A percentile compares a stretch with the other conserved stretches of the same genome.
Conservation (phyloP, 2,797 vertebrate genomes). For the Gallinago solitaria region DNA sequence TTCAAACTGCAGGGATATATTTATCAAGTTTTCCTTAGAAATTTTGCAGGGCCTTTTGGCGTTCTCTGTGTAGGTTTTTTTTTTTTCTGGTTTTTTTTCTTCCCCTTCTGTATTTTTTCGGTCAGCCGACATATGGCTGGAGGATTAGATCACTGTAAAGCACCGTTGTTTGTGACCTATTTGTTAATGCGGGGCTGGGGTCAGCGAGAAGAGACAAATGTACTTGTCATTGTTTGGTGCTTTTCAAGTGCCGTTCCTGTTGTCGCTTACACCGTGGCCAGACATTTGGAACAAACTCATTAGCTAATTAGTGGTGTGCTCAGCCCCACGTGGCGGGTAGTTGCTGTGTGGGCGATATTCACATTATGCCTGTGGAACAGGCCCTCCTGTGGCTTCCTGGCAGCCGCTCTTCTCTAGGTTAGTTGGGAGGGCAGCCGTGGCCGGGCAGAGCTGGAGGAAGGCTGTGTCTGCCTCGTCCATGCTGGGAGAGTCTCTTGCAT, state of each 20-base stretch:
- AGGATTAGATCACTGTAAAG: conserved; percentile 61
- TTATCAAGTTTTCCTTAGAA: conserved; percentile 39
- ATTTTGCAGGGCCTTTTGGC: neutral
- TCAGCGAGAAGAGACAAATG: neutral
- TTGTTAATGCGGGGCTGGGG: conserved; percentile 48
- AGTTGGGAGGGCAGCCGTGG: neutral
- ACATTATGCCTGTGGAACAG: neutral
- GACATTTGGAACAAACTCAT: conserved; percentile 53
- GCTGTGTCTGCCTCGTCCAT: neutral
- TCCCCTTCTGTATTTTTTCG: neutral
- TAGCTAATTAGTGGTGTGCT: conserved; percentile 58
- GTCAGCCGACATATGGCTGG: conserved; percentile 55
- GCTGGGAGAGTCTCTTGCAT: neutral
- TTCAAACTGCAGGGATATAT: conserved; percentile 37
- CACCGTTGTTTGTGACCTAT: conserved; percentile 52
- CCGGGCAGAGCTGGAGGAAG: neutral
- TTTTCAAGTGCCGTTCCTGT: neutral
- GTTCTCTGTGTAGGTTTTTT: neutral
- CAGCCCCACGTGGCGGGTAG: neutral
- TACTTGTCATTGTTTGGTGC: neutral
- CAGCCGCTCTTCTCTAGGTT: neutral
- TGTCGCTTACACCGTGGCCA: neutral
- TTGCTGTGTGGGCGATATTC: neutral
- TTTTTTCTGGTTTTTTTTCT: neutral
- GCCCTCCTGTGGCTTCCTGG: conserved; percentile 23